Evolutionary conservation across 1,140 invertebrate genomes (phyloP).

Genomic region (Procambarus clarkii): DNA sequence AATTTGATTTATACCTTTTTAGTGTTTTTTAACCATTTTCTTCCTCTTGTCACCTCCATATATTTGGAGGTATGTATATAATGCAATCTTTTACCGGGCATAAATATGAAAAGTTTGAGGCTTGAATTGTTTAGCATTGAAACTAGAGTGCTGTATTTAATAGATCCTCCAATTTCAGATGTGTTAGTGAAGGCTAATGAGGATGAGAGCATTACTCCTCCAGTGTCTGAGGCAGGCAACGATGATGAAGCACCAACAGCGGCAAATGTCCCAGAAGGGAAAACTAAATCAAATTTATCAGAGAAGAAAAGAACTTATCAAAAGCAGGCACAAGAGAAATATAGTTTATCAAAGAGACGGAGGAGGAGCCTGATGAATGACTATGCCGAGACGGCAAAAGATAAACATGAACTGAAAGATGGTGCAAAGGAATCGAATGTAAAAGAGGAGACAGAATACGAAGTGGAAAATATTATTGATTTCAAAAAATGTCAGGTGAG

Average conservation of each 20-base stretch:
- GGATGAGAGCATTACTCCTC: conserved; percentile 54
- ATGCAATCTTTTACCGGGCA: neutral
- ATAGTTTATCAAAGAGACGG: neutral
- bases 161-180: neutral
- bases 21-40: too few species aligned
- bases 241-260: conserved; percentile 39
- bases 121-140: too few species aligned
- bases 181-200: conserved; percentile 4
- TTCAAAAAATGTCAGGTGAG: conserved; percentile 75
- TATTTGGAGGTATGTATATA: too few species aligned
- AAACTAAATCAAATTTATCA: neutral
- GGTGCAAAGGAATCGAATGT: neutral
- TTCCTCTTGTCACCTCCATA: too few species aligned
- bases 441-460: conserved; percentile 77
- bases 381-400: neutral
- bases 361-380: conserved; percentile 50
- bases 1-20: too few species aligned
- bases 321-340: neutral
- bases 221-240: conserved; percentile 59
- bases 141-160: too few species aligned
- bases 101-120: too few species aligned
- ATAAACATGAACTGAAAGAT: neutral
- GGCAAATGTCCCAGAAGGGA: neutral
- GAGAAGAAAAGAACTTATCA: neutral
- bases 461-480: conserved; percentile 84